phyloP scores from a whole-genome alignment of 1,140 invertebrate genomes.

The Monomorium pharaonis region DNA sequence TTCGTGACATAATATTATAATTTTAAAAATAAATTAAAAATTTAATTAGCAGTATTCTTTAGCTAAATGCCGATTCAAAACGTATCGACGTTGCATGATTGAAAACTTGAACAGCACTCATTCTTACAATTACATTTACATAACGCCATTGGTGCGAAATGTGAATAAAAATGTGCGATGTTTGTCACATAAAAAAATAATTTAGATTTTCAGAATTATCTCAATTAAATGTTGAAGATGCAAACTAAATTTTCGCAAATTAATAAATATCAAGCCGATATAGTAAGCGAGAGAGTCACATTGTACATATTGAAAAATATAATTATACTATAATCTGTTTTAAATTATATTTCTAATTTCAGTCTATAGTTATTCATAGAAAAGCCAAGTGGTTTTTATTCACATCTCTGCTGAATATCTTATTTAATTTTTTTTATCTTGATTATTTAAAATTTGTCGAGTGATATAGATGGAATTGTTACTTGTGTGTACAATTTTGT shows the following conservation, averaged over 20 bases:
- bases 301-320: background rate
- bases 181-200: background rate
- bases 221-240: background rate
- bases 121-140: conserved; percentile 82
- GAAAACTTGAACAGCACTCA: conserved; percentile 15
- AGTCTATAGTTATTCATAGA: conserved; percentile 38
- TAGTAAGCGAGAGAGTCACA: background rate
- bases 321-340: background rate
- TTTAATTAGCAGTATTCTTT: conserved; percentile 30
- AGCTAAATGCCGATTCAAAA: background rate
- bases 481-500: conserved; percentile 59
- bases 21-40: conserved; percentile 36
- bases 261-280: background rate
- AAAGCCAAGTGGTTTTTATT: conserved; percentile 40
- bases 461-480: conserved; percentile 56
- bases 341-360: background rate
- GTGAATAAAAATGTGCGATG: conserved; percentile 24
- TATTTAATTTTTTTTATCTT: conserved; percentile 35
- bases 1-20: conserved; percentile 4
- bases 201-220: background rate
- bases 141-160: conserved; percentile 50
- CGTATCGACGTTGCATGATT: background rate
- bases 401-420: conserved; percentile 54
- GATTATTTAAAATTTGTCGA: conserved; percentile 59
- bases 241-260: background rate